Evolutionary conservation across 1,140 invertebrate species (phyloP).

Genomic region (Asbolus verrucosus): DNA sequence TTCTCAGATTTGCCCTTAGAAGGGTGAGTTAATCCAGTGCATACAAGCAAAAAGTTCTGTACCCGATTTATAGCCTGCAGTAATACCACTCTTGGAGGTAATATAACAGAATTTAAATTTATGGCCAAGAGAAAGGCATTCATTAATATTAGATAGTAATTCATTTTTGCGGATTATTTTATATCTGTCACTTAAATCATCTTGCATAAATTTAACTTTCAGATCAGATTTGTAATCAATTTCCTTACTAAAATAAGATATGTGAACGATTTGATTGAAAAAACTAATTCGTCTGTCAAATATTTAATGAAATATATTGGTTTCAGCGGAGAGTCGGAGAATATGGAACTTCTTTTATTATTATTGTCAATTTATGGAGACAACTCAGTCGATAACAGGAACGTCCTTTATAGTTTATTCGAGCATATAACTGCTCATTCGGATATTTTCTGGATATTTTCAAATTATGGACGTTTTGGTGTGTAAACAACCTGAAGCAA

Average conservation of each 20-base stretch:
- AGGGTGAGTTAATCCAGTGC: conserved; percentile 1
- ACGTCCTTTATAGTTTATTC: too few relatives aligned
- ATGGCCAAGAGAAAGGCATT: conserved; percentile 7
- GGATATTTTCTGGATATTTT: too few relatives aligned
- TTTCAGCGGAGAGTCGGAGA: conserved; percentile 4
- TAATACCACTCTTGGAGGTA: conserved; percentile 4
- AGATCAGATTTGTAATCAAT: conserved; percentile 11
- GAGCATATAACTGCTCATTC: too few relatives aligned
- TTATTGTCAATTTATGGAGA: too few relatives aligned
- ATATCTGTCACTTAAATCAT: conserved; percentile 29
- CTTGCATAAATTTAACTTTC: conserved; percentile 8
- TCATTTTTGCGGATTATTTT: conserved; percentile 20
- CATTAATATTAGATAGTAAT: conserved; percentile 26
- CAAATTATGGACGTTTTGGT: too few relatives aligned
- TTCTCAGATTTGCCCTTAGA: too few relatives aligned
- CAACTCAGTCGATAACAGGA: background rate
- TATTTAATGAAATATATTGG: conserved; percentile 37
- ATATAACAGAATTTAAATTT: conserved; percentile 24
- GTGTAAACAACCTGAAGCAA: too few relatives aligned
- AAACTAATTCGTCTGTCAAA: conserved; percentile 30
- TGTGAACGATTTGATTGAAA: conserved; percentile 3
- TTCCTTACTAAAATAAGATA: conserved; percentile 14
- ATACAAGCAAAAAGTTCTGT: background rate
- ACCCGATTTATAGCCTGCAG: conserved; percentile 1
- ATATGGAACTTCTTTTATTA: conserved; percentile 10